A percentile compares a stretch with the other conserved stretches of the same genome.
phyloP scores from a whole-genome alignment of 1,140 invertebrate genomes.

The Sitodiplosis mosellana region DNA sequence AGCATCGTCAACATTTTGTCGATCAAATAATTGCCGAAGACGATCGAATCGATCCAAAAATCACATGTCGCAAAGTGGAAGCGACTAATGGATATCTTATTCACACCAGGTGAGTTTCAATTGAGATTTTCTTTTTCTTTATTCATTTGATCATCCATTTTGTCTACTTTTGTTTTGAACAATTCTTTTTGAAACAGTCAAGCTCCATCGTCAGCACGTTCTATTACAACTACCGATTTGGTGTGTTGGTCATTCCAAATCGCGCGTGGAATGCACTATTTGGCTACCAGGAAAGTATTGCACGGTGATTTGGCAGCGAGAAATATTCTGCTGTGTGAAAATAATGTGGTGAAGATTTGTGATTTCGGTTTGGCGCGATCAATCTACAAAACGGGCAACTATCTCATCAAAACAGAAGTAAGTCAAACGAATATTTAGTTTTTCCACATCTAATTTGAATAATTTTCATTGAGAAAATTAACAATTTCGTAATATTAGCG shows the following conservation, averaged over 20 bases:
- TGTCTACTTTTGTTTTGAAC: too few relatives aligned
- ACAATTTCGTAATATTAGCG: too few relatives aligned
- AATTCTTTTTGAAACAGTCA: too few relatives aligned
- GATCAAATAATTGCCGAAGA: slow-evolving; percentile 53
- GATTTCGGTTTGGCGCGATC: slow-evolving; percentile 84
- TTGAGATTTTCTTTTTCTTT: too few relatives aligned
- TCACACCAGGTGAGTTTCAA: too few relatives aligned
- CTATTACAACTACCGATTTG: slow-evolving; percentile 43
- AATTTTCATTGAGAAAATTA: too few relatives aligned
- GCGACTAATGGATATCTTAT: too few relatives aligned
- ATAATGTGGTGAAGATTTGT: slow-evolving; percentile 76
- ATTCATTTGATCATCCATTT: too few relatives aligned
- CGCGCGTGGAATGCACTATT: slow-evolving; percentile 81
- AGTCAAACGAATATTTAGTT: slow-evolving; percentile 39
- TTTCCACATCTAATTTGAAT: slow-evolving; percentile 11
- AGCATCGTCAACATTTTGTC: slow-evolving; percentile 56
- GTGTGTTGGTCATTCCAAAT: slow-evolving; percentile 83
- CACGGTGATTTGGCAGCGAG: slow-evolving; percentile 86
- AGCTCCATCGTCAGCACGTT: too few relatives aligned
- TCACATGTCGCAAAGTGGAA: too few relatives aligned
- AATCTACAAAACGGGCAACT: slow-evolving; percentile 79
- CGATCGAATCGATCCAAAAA: slow-evolving; percentile 42
- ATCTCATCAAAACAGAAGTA: too few relatives aligned
- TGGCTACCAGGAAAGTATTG: slow-evolving; percentile 59
- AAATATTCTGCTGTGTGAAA: slow-evolving; percentile 72